Base-by-base conservation (phyloP, 2,797 vertebrate species). In the Protosalanx chinensis region DNA sequence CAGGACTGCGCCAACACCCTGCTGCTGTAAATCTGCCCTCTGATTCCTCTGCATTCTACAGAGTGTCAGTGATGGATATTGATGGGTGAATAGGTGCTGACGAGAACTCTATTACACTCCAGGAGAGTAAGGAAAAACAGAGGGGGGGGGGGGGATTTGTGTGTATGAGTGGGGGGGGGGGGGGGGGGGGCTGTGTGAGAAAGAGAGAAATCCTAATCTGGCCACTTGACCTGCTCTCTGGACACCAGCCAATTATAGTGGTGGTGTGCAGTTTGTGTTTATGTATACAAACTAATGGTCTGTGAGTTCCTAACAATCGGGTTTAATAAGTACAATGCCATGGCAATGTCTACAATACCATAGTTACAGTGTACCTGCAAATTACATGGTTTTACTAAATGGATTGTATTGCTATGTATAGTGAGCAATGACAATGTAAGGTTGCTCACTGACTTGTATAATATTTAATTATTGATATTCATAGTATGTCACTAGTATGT, bases 191-290 rank as follows among this genome's bases (percentile, higher is more conserved):
- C 30, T 33, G 60, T 33, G 60, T 33, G 60, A 62, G 60, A 62
- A 15, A 62, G 30, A 33, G 27, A 60, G 27, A 23, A 20, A 4
- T 71, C 56, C 32, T 41, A 56, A 33, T 73, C 72, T 61, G 65
- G 60, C 57, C 53, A 37, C 58, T 81, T 87, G 81, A 84, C 6
- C 81, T 88, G 80, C 81, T 82, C 76, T 51, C 77, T 69, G 75
- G 76, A 78, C 75, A 57, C 70, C 4, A 6, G 64, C 27, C 71
- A 60, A 79, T 85, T 86, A 75, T 72, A 71, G 70, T n/a, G 51
- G 15, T 86, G 81, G 69, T 66, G 46, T 51, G 35, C 23, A 67
- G 56, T n/a, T 59, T 16, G 62, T 51, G 29, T 53, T 2, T 30
- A 18, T 61, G 30, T 66, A 30, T 51, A 46, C 37, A 33, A 6